Evolutionary conservation across 1,140 invertebrate species (phyloP), one percentile per base, ranked within the genome.

Genomic region (Drosophila triauraria): DNA sequence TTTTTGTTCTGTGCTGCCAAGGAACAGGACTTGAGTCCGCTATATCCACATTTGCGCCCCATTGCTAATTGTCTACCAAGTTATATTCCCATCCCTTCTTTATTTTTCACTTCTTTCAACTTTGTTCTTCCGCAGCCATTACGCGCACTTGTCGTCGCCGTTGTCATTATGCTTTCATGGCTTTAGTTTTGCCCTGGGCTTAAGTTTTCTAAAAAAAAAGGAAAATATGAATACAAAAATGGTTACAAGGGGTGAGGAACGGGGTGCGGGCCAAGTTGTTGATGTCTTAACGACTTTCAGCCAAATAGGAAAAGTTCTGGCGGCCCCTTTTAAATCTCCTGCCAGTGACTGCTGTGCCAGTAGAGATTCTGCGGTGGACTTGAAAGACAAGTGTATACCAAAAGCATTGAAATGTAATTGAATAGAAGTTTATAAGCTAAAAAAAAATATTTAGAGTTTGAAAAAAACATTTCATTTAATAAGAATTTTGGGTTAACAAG

Each of bases 141-240:
- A 79, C 43, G 69, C 77, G 80, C 80, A 80, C 67, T 79, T 79
- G 80, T 82, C 74, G 80, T 65, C 78, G 48, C 63, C 46, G 53
- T 75, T 88, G 80, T 80, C 80, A 88, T 87, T 83, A 87, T 53
- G 74, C 78, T 88, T 87, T 87, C 72, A 86, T 86, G 75, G 70
- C 62, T 82, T 86, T 86, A 86, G 82, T 86, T 86, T 86, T 75
- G 27, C 69, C 53, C 57, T 25, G 65, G 44, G 44, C 54, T 42
- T 27, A 80, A 83, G 60, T 83, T 83, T 76, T 65, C n/a, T 23
- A 56, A 54, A 75, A 65, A 79, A 75, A 64, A 13, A 30, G 25
- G 42, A 57, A 82, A 82, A 87, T 86, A 83, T 87, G 80, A 80
- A 88, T 88, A 80, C 64, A 63, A 80, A 74, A 84, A 77, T 69